Conservation (phyloP, 2,797 vertebrate genomes). For the Melanotaenia trifasciata region DNA sequence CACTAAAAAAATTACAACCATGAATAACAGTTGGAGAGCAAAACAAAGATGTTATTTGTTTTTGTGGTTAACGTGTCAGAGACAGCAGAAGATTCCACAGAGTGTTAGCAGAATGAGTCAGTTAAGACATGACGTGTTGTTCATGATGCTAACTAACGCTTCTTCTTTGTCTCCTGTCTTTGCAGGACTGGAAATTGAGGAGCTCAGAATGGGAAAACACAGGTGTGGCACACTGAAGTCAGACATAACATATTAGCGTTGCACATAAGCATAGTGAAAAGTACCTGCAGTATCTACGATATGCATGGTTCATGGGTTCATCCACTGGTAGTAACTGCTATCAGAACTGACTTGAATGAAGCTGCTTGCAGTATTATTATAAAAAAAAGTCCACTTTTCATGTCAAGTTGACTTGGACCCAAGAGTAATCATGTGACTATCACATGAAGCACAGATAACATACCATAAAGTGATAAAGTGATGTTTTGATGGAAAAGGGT, state of each 20-base stretch:
- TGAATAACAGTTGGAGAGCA: neutral
- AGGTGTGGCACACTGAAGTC: neutral
- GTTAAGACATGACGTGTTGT: neutral
- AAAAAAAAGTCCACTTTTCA: slow-evolving; percentile 8
- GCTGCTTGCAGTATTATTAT: neutral
- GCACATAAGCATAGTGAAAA: neutral
- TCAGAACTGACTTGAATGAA: neutral
- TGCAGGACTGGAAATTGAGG: neutral
- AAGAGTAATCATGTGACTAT: slow-evolving; percentile 3
- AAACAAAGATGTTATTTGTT: neutral
- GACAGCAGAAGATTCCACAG: neutral
- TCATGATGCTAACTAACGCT: neutral
- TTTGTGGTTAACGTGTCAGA: neutral
- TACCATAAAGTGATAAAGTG: neutral
- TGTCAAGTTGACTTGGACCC: neutral
- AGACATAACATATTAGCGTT: neutral
- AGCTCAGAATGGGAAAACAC: neutral
- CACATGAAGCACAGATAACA: neutral
- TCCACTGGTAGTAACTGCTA: neutral
- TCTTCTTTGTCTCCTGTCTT: neutral
- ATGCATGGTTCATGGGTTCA: neutral
- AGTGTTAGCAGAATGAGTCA: neutral
- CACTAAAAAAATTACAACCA: neutral
- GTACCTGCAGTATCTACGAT: neutral
- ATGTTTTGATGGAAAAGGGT: neutral